Evolutionary conservation across 1,140 invertebrate species (phyloP), one percentile per base, ranked within the genome.

Genomic region (Calycopis cecrops): DNA sequence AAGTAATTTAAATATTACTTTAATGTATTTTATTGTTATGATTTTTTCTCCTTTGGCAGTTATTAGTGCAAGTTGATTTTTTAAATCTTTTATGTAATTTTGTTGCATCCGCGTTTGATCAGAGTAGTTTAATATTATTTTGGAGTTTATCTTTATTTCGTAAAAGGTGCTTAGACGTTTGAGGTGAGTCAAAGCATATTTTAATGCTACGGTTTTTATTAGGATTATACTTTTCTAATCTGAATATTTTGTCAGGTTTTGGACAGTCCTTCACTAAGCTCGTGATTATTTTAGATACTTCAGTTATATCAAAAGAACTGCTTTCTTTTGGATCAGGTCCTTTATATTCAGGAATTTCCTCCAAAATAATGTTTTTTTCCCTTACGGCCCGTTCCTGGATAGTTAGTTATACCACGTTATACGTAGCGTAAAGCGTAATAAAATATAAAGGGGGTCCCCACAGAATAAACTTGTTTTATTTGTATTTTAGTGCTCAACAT

Each of bases 41-140:
- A 51, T 21, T 47, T 44, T 28, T 48, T 57, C 60, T 37, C 60
- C 55, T 18, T 51, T 51, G 28, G 38, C 10, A 34, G 35, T 34
- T 55, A 52, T 28, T 18, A 44, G n/a, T 28, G 18, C 18, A 9
- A 62, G 11, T 55, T 55, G 52, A 44, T 49, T 34, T 38, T 52
- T 49, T 42, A 55, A 17, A 33, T 48, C 42, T 16, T 52, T 55
- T 3, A 62, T 34, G 12, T 62, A 38, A 12, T 55, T 47, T 52
- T 58, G 55, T 35, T 62, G 60, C 44, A 28, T 12, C 11, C 35
- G 56, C 17, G 60, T 62, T 40, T 55, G 60, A 18, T 62, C 60
- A 7, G 56, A 52, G 35, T 47, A 62, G 52, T 14, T 37, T 52
- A 37, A 58, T 48, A 9, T 16, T 18, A 16, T 14, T 48, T 2